These are phyloP conservation scores for Pelodytes ibericus DNA, from an alignment of 2,797 vertebrate genomes.

Conservation along the genomic window DNA sequence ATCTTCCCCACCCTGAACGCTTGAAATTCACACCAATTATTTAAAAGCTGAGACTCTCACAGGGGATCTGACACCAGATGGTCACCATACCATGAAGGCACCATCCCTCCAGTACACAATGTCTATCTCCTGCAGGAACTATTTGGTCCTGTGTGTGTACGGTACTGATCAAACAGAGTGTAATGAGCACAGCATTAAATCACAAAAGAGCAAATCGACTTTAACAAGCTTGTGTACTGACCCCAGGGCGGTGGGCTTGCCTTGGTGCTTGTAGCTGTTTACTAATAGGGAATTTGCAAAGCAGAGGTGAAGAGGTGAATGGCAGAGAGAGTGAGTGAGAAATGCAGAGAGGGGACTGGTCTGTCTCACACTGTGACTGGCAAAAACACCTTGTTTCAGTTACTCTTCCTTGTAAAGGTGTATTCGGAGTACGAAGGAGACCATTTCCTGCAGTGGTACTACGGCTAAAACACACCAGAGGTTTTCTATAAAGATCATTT, in stretches of 20 bases:
- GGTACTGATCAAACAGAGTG: constrained; percentile 41
- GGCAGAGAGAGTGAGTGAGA: no score
- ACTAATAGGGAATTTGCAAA: neutral
- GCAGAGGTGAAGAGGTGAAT: neutral
- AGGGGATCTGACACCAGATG: constrained; percentile 25
- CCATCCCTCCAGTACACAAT: neutral
- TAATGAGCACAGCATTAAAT: constrained; percentile 7
- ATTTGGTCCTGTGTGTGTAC: constrained; percentile 11
- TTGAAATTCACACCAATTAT: neutral
- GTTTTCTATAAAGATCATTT: no score
- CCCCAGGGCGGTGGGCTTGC: neutral
- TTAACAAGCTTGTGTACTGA: neutral
- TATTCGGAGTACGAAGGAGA: no score
- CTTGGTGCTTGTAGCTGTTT: neutral
- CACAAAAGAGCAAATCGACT: constrained; percentile 19
- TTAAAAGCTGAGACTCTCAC: neutral
- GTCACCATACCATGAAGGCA: constrained; percentile 34
- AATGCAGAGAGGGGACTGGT: no score
- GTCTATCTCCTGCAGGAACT: neutral
- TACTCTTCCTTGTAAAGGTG: no score
- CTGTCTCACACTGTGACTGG: no score
- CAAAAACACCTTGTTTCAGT: no score
- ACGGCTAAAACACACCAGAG: no score
- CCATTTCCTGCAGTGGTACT: no score
- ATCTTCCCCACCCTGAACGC: neutral